A percentile compares a stretch with the other conserved stretches of the same genome.
These are phyloP conservation scores for Sorex araneus DNA, from an alignment of 2,113 vertebrate species.

Conservation along the genomic window DNA sequence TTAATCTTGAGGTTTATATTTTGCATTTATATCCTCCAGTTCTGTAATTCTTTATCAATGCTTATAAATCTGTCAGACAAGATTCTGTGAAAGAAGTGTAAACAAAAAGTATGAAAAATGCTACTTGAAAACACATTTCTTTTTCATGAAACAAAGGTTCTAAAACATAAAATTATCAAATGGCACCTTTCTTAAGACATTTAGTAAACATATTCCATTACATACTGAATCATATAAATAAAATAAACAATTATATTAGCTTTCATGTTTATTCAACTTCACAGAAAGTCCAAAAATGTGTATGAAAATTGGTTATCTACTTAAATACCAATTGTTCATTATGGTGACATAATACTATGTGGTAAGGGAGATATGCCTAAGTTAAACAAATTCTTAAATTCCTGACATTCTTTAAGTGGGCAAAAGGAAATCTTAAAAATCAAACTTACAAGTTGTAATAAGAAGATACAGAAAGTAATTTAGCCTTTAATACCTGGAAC, in stretches of 20 bases:
- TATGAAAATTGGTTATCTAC: conserved; percentile 77
- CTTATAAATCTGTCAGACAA: conserved; percentile 46
- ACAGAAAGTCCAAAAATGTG: conserved; percentile 81
- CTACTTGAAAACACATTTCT: conserved; percentile 33
- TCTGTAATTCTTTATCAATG: conserved; percentile 23
- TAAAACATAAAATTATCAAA: conserved; percentile 39
- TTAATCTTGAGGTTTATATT: conserved; percentile 40
- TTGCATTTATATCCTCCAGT: conserved; percentile 45
- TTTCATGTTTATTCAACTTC: conserved; percentile 80
- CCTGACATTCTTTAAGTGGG: conserved; percentile 64
- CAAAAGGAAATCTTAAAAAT: conserved; percentile 68
- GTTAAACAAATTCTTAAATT: conserved; percentile 76
- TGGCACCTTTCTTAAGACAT: conserved; percentile 30
- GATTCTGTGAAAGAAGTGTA: conserved; percentile 33
- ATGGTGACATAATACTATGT: conserved; percentile 70
- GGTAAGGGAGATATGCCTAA: conserved; percentile 43
- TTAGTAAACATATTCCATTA: conserved; percentile 41
- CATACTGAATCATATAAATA: conserved; percentile 70
- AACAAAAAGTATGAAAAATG: conserved; percentile 47
- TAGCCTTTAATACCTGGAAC: conserved; percentile 72
- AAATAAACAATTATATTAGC: conserved; percentile 73
- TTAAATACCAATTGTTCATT: conserved; percentile 66
- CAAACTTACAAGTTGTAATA: conserved; percentile 70
- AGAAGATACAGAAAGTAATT: conserved; percentile 75
- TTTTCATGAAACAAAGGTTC: conserved; percentile 52